Conservation (phyloP, 1,140 invertebrate species). For the Leptopilina boulardi region DNA sequence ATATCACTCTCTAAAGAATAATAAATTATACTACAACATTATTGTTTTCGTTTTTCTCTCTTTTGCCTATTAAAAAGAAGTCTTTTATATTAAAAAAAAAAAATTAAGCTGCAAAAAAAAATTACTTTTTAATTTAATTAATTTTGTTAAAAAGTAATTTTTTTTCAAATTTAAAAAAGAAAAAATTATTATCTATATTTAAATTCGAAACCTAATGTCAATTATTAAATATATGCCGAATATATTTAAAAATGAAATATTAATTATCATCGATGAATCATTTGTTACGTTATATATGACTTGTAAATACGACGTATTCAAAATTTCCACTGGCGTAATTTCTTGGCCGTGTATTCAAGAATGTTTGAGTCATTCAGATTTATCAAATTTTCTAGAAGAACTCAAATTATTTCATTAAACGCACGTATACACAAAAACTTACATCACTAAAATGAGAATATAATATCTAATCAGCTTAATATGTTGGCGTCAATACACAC, state of each 20-base stretch:
- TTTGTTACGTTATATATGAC: neutral
- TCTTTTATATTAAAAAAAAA: too few species aligned
- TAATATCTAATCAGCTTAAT: neutral
- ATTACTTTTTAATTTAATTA: neutral
- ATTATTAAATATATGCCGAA: neutral
- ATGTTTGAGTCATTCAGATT: neutral
- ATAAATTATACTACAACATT: neutral
- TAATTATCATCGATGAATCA: neutral
- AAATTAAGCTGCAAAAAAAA: too few species aligned
- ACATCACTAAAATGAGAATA: neutral
- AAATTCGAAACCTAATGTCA: neutral
- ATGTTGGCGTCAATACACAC: too few species aligned
- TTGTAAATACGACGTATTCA: slow-evolving; percentile 7
- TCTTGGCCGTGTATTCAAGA: neutral
- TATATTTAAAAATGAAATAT: neutral
- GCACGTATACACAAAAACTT: neutral
- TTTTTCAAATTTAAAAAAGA: too few species aligned
- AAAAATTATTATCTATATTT: too few species aligned
- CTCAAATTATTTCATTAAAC: neutral
- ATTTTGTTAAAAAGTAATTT: neutral
- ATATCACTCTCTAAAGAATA: neutral
- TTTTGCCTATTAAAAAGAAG: too few species aligned
- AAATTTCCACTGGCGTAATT: neutral
- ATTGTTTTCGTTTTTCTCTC: neutral
- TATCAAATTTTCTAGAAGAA: neutral